Evolutionary conservation across 2,113 vertebrate species (phyloP).

Genomic region (Nyctereutes procyonoides): DNA sequence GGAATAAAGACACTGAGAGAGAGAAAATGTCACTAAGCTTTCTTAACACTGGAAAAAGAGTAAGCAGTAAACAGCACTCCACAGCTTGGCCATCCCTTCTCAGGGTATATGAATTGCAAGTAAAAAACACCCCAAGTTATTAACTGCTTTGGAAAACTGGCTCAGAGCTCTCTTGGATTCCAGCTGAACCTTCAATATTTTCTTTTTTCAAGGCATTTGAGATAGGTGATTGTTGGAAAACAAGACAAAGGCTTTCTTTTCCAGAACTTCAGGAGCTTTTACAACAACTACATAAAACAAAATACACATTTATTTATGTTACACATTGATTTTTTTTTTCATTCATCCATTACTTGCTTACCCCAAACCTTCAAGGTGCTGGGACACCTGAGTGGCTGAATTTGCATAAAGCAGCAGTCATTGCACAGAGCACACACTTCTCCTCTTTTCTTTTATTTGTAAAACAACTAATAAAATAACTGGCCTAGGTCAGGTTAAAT

Average conservation of each 20-base stretch:
- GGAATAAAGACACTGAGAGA: neutral
- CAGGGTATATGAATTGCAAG: neutral
- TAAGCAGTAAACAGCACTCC: neutral
- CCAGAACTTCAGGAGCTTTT: conserved; percentile 35
- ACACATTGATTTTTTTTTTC: neutral
- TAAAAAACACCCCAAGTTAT: neutral
- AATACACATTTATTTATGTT: neutral
- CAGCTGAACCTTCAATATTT: neutral
- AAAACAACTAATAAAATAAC: conserved; percentile 32
- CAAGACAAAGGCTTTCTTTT: neutral
- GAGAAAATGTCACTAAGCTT: conserved; percentile 24
- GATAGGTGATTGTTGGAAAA: conserved; percentile 10
- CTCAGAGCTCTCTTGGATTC: neutral
- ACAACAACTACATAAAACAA: neutral
- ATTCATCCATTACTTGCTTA: neutral
- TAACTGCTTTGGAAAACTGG: neutral
- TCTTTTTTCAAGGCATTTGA: conserved; percentile 32
- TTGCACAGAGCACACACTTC: neutral
- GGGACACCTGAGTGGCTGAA: neutral
- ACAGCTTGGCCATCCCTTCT: neutral
- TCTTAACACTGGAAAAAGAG: neutral
- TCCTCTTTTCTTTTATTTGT: neutral
- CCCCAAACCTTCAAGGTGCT: neutral
- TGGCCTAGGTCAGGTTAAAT: neutral
- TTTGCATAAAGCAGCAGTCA: neutral